A percentile compares a stretch with the other conserved stretches of the same genome.
These are phyloP conservation scores for Neodon shergylaensis DNA, from an alignment of 2,113 vertebrate genomes.

Conservation along the genomic window DNA sequence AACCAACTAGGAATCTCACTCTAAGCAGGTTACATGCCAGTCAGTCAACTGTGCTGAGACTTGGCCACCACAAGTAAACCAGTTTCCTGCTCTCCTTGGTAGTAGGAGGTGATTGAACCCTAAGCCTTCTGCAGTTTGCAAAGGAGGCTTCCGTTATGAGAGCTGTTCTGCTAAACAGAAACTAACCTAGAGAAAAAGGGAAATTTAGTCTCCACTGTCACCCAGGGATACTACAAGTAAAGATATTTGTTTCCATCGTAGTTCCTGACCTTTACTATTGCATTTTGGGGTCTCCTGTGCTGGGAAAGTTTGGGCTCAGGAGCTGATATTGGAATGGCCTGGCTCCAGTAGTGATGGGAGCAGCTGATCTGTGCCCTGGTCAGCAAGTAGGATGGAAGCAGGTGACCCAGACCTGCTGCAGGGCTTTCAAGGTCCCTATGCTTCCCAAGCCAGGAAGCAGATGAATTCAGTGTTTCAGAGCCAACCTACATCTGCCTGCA, in stretches of 20 bases:
- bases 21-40: constrained; percentile 7
- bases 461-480: background rate
- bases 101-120: background rate
- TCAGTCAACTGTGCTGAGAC: background rate
- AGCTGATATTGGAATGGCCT: background rate
- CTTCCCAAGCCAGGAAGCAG: background rate
- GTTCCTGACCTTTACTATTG: background rate
- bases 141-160: constrained; percentile 40
- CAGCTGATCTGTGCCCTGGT: background rate
- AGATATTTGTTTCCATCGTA: background rate
- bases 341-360: background rate
- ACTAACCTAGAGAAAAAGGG: constrained; percentile 43
- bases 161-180: constrained; percentile 40
- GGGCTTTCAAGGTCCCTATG: background rate
- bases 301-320: background rate
- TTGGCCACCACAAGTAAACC: constrained; percentile 48
- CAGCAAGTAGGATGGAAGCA: background rate
- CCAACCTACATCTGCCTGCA: too few species aligned
- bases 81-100: constrained; percentile 52
- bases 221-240: background rate
- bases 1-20: background rate
- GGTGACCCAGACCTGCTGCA: too few species aligned
- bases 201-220: background rate
- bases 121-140: background rate
- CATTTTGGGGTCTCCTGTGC: background rate